Base-by-base conservation (phyloP, 2,113 vertebrate genomes). In the Mungos mungo region DNA sequence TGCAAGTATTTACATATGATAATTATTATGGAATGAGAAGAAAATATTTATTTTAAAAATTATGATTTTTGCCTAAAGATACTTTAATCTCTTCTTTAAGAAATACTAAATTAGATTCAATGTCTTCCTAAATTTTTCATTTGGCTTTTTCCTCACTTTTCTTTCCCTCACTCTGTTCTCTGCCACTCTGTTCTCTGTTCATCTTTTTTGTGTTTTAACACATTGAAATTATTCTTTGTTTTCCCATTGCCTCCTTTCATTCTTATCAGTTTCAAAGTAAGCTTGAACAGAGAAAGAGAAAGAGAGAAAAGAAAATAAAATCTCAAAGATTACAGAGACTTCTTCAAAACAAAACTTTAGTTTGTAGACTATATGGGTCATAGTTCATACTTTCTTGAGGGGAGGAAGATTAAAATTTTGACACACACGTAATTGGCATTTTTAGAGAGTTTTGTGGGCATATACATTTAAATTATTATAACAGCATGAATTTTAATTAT, bases 401-500 rank as follows among this genome's bases (percentile, higher is more conserved):
- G 11, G n/a, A 86, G 25, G 14, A 92, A 93, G 6, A 85, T 83
- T 79, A 88, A 81, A 84, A 54, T 33, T 76, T n/a, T 89, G 50
- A 29, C 72, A 95, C 23, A 57, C 4, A 89, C 2, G 23, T 50
- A 18, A 83, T 19, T 27, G 21, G 11, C 52, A 86, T 45, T 41
- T 81, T 82, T 81, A 72, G 54, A 57, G 76, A 52, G 2, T 45
- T 81, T 96, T 94, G 52, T 74, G 74, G 23, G 68, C 13, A 92
- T 50, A 45, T 7, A 66, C 10, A 86, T 65, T 63, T 71, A 92
- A 72, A 88, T 69, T 18, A 72, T 41, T 92, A 69, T 7, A 95
- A 31, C 41, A 96, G 16, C 12, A 82, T 52, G 23, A 96, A 93
- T 29, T 95, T 90, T 60, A 81, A 96, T 90, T 93, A 52, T 92